phyloP scores from a whole-genome alignment of 1,140 invertebrate genomes.

The Zaprionus camerounensis region DNA sequence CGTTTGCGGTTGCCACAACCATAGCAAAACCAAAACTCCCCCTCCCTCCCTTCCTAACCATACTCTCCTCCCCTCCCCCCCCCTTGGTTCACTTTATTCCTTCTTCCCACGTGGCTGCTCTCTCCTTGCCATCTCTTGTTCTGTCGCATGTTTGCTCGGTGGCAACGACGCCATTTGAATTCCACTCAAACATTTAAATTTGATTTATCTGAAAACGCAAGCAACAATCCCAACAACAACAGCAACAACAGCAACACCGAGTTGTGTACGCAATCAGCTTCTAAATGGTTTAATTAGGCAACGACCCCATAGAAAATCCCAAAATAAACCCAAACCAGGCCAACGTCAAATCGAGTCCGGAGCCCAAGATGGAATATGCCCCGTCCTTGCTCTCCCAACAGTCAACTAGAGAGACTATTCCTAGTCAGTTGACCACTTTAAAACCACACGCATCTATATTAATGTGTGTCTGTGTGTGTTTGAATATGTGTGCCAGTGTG shows the following conservation, averaged over 20 bases:
- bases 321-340: conserved; percentile 18
- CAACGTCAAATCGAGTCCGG: neutral
- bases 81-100: no score
- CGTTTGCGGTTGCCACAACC: conserved; percentile 24
- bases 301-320: conserved; percentile 19
- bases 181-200: conserved; percentile 71
- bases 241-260: conserved; percentile 1
- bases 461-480: neutral
- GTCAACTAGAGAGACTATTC: neutral
- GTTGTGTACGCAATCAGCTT: conserved; percentile 65
- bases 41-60: neutral
- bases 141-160: conserved; percentile 18
- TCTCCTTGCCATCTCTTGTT: neutral
- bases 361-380: neutral
- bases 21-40: neutral
- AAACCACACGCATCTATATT: neutral
- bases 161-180: conserved; percentile 55
- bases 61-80: no score
- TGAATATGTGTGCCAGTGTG: neutral
- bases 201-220: conserved; percentile 55
- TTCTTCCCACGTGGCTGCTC: neutral
- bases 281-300: conserved; percentile 71
- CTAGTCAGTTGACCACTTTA: neutral
- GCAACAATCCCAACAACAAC: conserved; percentile 19
- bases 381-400: neutral